These are phyloP conservation scores for Boulengeromyrus knoepffleri DNA, from an alignment of 2,113 vertebrate genomes.

Conservation along the genomic window DNA sequence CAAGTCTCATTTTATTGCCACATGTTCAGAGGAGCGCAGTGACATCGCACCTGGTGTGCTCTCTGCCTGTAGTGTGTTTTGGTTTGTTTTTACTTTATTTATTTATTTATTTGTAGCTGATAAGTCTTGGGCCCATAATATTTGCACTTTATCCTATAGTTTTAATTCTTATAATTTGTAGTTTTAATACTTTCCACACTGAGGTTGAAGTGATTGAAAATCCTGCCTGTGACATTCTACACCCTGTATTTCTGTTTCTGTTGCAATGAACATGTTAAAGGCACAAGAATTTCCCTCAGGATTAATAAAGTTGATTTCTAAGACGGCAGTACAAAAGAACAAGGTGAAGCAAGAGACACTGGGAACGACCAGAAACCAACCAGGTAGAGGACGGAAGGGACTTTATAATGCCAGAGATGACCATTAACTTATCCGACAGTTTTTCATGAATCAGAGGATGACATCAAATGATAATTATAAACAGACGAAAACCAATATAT, in stretches of 20 bases:
- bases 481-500: background rate
- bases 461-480: background rate
- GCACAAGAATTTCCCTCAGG: background rate
- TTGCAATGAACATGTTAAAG: background rate
- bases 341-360: too few relatives aligned
- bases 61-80: background rate
- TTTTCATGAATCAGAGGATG: too few relatives aligned
- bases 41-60: background rate
- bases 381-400: too few relatives aligned
- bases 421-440: too few relatives aligned
- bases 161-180: background rate
- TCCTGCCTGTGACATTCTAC: background rate
- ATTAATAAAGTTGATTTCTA: background rate
- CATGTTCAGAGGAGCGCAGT: background rate
- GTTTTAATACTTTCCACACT: background rate
- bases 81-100: background rate
- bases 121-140: background rate
- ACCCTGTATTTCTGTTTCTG: background rate
- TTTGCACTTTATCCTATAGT: background rate
- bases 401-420: too few relatives aligned
- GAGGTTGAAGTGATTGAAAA: background rate
- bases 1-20: background rate
- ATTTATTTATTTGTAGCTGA: background rate
- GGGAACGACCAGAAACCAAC: too few relatives aligned
- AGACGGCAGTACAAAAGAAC: too few relatives aligned